Percentiles rank a stretch among this genome's conserved stretches.
phyloP scores from a whole-genome alignment of 2,888 invertebrate genomes.

The Ophion ellenae region DNA sequence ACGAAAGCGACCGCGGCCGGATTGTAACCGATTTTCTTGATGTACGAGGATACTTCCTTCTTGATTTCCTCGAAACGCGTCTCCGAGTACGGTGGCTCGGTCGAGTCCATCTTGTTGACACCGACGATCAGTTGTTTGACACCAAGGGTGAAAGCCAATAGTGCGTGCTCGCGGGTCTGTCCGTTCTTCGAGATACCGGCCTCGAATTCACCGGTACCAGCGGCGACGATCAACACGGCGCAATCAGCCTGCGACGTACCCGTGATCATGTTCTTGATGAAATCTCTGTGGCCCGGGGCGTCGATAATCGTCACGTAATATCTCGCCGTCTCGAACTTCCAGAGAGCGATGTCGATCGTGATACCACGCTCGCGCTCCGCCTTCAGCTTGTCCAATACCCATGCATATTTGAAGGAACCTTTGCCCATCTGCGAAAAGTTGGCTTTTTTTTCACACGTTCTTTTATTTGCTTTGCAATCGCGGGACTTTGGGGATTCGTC shows the following conservation, averaged over 20 bases:
- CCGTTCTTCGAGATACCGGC: constrained; percentile 99
- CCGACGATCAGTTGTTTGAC: constrained; percentile 99
- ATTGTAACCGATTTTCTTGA: constrained; percentile 99
- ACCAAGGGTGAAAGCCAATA: constrained; percentile 98
- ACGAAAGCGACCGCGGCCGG: constrained; percentile 98
- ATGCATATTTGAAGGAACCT: constrained; percentile 99
- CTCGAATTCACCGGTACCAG: constrained; percentile 99
- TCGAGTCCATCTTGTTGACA: constrained; percentile 99
- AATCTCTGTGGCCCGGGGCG: constrained; percentile 99
- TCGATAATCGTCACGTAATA: constrained; percentile 99
- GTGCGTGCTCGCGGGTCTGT: constrained; percentile 99
- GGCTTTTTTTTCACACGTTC: not conserved
- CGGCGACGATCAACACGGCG: constrained; percentile 99
- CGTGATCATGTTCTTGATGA: constrained; percentile 99
- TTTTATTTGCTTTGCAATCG: not conserved
- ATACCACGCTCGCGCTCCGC: constrained; percentile 99
- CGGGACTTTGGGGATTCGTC: not conserved
- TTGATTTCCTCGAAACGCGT: constrained; percentile 99
- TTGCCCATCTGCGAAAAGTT: constrained; percentile 91
- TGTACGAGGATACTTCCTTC: constrained; percentile 98
- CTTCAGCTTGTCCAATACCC: constrained; percentile 99
- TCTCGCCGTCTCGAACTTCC: constrained; percentile 98
- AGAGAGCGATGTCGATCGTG: constrained; percentile 99
- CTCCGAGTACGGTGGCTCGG: constrained; percentile 99
- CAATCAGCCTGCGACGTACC: constrained; percentile 98